Evolutionary conservation across 2,797 vertebrate genomes (phyloP).

Genomic region (Cottoperca gobio): DNA sequence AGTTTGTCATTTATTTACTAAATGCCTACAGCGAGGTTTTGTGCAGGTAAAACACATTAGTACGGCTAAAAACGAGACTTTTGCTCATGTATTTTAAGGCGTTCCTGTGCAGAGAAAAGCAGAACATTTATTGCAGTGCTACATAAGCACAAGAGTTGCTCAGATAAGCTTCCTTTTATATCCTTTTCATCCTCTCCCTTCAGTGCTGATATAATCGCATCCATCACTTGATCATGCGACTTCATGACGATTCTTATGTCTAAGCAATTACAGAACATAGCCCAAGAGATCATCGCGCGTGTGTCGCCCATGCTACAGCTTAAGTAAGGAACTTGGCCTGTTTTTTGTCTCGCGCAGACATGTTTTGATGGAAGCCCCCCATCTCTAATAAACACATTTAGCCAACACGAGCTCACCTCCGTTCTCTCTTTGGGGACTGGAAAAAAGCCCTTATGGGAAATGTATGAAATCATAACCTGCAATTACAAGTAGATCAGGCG

Average conservation of each 20-base stretch:
- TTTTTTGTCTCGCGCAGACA: neutral
- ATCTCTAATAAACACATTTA: slow-evolving; percentile 35
- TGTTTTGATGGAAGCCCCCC: slow-evolving; percentile 29
- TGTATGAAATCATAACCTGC: slow-evolving; percentile 46
- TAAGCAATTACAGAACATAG: neutral
- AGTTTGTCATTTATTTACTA: neutral
- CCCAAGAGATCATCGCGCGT: neutral
- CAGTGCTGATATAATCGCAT: neutral
- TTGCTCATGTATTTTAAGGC: neutral
- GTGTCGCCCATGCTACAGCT: neutral
- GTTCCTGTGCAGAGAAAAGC: neutral
- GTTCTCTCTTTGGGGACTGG: slow-evolving; percentile 1
- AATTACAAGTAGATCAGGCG: slow-evolving; percentile 65
- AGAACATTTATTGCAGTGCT: neutral
- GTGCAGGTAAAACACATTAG: neutral
- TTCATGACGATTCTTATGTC: neutral
- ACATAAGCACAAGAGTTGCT: neutral
- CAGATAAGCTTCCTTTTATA: neutral
- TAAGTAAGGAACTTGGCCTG: no score
- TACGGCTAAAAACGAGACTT: neutral
- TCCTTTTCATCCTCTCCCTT: neutral
- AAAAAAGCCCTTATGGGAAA: slow-evolving; percentile 44
- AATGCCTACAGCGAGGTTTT: neutral
- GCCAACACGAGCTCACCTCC: slow-evolving; percentile 10
- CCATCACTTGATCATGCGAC: neutral